Percentiles rank a stretch among this genome's conserved stretches.
Evolutionary conservation across 2,888 invertebrate genomes (phyloP).

Genomic region (Allolobophora icterica): DNA sequence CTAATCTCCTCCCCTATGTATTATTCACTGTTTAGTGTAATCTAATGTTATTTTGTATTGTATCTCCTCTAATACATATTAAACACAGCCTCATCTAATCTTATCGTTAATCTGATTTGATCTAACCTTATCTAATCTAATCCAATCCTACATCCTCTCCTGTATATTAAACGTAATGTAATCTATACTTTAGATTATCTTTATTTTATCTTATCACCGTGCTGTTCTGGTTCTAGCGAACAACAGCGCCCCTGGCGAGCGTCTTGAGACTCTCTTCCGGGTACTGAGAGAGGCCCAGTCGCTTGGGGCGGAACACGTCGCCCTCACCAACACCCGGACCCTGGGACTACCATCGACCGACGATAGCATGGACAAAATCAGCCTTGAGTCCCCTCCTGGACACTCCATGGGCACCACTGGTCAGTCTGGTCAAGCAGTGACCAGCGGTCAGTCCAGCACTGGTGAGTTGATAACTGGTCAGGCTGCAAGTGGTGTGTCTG

Average conservation of each 20-base stretch:
- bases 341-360: neutral
- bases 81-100: too few species aligned
- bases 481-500: neutral
- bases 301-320: constrained; percentile 13
- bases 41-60: too few species aligned
- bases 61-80: too few species aligned
- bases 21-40: too few species aligned
- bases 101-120: too few species aligned
- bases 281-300: neutral
- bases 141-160: too few species aligned
- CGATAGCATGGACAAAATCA: neutral
- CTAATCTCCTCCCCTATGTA: too few species aligned
- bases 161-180: too few species aligned
- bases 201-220: too few species aligned
- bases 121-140: too few species aligned
- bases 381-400: neutral
- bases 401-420: neutral
- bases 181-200: too few species aligned
- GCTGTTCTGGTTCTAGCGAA: neutral
- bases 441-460: neutral
- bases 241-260: neutral
- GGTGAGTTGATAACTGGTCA: neutral
- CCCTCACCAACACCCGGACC: constrained; percentile 21
- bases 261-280: neutral
- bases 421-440: neutral